phyloP scores from a whole-genome alignment of 1,140 invertebrate species.

The Aporrectodea caliginosa region DNA sequence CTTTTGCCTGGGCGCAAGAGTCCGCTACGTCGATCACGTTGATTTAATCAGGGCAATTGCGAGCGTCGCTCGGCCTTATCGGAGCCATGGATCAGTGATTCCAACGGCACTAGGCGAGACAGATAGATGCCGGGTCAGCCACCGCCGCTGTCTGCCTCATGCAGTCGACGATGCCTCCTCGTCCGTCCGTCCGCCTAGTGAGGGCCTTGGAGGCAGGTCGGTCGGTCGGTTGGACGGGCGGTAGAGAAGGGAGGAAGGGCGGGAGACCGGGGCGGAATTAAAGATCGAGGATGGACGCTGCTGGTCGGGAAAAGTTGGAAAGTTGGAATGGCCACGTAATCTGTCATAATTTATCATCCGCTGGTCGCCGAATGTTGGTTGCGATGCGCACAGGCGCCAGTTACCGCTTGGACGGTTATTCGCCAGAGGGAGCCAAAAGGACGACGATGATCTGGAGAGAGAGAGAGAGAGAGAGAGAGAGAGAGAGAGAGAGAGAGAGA shows the following conservation, averaged over 20 bases:
- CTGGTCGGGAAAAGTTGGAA: too few relatives aligned
- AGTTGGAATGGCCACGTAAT: neutral
- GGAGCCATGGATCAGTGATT: neutral
- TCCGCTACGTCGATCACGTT: neutral
- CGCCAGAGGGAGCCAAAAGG: neutral
- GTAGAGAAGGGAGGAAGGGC: neutral
- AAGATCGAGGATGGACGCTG: neutral
- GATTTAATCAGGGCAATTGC: slow-evolving; percentile 2
- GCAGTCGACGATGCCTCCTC: neutral
- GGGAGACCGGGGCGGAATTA: neutral
- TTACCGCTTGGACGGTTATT: neutral
- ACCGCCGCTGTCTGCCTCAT: neutral
- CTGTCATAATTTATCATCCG: neutral
- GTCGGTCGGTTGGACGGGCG: neutral
- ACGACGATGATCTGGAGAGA: neutral
- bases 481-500: too few relatives aligned
- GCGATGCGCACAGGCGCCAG: neutral
- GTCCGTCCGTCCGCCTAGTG: neutral
- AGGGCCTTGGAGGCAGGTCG: neutral
- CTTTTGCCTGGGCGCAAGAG: neutral
- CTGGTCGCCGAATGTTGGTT: neutral
- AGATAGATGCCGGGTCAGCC: neutral
- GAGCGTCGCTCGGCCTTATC: neutral
- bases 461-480: too few relatives aligned
- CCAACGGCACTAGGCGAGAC: neutral